These are phyloP conservation scores for Artibeus lituratus DNA, from an alignment of 2,797 vertebrate genomes.

Conservation along the genomic window DNA sequence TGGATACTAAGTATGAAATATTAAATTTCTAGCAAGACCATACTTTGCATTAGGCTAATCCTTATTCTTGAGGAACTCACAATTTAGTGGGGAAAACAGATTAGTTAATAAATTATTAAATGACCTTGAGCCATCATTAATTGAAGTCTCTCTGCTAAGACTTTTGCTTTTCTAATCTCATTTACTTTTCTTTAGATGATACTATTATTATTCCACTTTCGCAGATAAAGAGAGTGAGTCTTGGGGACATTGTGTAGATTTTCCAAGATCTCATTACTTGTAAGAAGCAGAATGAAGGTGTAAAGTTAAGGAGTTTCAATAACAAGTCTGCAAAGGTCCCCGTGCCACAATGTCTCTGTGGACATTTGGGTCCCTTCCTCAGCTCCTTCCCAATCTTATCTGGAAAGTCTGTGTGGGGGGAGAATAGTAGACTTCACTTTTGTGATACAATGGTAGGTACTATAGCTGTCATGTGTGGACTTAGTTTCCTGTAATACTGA, in stretches of 20 bases:
- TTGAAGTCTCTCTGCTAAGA: not conserved
- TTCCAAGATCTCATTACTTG: not conserved
- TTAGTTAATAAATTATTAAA: slow-evolving; percentile 6
- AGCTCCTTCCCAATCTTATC: not conserved
- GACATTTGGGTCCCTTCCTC: not conserved
- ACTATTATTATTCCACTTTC: slow-evolving; percentile 11
- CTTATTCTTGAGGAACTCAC: not conserved
- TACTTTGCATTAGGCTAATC: not conserved
- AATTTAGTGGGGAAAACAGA: not conserved
- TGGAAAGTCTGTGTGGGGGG: not conserved
- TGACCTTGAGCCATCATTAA: not conserved
- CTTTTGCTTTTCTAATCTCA: slow-evolving; percentile 1
- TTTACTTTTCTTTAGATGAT: not conserved
- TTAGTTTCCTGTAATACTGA: not conserved
- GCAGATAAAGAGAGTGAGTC: not conserved
- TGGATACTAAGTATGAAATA: not conserved
- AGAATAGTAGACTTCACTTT: not conserved
- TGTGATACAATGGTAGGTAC: not conserved
- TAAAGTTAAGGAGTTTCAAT: not conserved
- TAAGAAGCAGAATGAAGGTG: not conserved
- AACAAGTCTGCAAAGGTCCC: not conserved
- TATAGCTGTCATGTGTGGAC: not conserved
- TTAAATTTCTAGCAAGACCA: not conserved
- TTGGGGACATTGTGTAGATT: not conserved
- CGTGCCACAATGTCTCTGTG: not conserved